These are phyloP conservation scores for Bombyx huttoni DNA, from an alignment of 2,888 invertebrate genomes.

Conservation along the genomic window DNA sequence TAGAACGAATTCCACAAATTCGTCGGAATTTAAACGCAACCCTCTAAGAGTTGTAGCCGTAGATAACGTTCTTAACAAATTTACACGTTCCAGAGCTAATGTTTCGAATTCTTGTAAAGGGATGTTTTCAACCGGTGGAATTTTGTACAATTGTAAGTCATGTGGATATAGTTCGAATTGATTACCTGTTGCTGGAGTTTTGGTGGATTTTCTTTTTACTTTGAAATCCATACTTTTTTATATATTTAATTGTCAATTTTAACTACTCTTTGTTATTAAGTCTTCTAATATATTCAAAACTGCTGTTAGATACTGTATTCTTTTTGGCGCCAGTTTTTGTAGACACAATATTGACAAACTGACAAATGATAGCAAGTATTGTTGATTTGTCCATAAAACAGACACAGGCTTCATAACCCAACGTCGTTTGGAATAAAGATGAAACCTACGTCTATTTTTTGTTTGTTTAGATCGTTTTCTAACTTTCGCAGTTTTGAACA, in stretches of 20 bases:
- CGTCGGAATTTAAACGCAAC: conserved; percentile 74
- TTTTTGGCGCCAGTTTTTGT: no score
- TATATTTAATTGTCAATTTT: background rate
- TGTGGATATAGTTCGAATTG: conserved; percentile 76
- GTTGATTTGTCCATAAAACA: no score
- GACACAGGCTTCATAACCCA: no score
- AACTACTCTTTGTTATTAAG: no score
- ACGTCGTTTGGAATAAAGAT: no score
- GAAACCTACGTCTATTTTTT: no score
- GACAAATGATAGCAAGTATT: no score
- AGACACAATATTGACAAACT: no score
- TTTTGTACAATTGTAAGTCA: conserved; percentile 84
- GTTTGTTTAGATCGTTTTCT: no score
- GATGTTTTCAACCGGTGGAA: conserved; percentile 82
- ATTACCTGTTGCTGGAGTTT: conserved; percentile 40
- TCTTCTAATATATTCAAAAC: no score
- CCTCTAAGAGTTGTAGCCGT: conserved; percentile 77
- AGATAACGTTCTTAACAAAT: conserved; percentile 83
- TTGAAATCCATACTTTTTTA: conserved; percentile 47
- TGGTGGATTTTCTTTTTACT: conserved; percentile 53
- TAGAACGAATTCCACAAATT: conserved; percentile 76
- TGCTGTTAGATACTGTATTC: no score
- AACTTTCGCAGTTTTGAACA: no score
- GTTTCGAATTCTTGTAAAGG: conserved; percentile 89
- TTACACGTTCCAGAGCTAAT: conserved; percentile 86